A percentile compares a stretch with the other conserved stretches of the same genome.
phyloP scores from a whole-genome alignment of 2,113 vertebrate genomes.

The Xiphorhynchus elegans region DNA sequence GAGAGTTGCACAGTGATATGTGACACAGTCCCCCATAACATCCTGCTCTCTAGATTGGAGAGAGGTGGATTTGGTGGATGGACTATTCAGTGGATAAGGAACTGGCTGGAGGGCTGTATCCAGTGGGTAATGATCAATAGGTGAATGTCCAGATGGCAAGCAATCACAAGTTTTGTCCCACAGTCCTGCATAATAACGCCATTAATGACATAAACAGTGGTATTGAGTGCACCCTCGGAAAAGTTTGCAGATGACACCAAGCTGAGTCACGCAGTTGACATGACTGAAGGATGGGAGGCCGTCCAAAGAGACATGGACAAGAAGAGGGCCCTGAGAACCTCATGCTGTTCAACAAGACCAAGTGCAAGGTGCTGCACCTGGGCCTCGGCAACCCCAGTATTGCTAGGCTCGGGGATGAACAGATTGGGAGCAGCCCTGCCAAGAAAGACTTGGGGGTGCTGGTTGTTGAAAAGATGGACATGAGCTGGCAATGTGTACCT shows the following conservation, averaged over 20 bases:
- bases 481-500: accelerated
- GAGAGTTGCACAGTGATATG: not conserved
- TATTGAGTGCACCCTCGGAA: not conserved
- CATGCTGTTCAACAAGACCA: not conserved
- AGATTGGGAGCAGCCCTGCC: not conserved
- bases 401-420: accelerated
- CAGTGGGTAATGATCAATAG: not conserved
- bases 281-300: not conserved
- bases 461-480: not conserved
- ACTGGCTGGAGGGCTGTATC: not conserved
- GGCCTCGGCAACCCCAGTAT: accelerated
- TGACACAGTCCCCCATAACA: accelerated
- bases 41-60: not conserved
- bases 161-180: not conserved
- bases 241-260: not conserved
- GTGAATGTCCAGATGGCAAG: not conserved
- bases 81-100: not conserved
- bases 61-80: not conserved
- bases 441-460: not conserved
- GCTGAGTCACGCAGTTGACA: accelerated
- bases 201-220: not conserved
- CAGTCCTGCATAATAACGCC: not conserved
- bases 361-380: not conserved
- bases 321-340: not conserved
- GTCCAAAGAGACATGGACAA: not conserved